Percentiles rank a stretch among this genome's conserved stretches.
These are phyloP conservation scores for Folsomia manolachei DNA, from an alignment of 2,888 invertebrate genomes.

Conservation along the genomic window DNA sequence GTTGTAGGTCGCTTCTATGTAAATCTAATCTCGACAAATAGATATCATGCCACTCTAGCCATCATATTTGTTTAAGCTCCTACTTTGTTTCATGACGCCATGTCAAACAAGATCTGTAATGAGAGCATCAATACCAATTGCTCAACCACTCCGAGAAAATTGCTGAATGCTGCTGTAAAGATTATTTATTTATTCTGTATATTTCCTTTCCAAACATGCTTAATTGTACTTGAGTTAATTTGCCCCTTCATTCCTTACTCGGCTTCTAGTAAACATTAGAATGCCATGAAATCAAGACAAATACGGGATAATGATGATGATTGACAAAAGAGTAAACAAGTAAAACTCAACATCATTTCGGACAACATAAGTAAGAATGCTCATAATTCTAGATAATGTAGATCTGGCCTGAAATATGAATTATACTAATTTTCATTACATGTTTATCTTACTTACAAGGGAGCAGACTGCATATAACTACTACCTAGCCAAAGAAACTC, in stretches of 20 bases:
- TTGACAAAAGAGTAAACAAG: neutral
- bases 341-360: neutral
- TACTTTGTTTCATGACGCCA: too few species aligned
- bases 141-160: neutral
- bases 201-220: too few species aligned
- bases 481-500: neutral
- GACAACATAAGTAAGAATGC: neutral
- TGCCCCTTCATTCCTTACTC: neutral
- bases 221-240: too few species aligned
- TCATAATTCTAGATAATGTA: neutral
- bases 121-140: too few species aligned
- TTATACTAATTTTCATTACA: too few species aligned
- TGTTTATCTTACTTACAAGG: too few species aligned
- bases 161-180: neutral
- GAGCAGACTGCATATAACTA: neutral
- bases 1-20: too few species aligned
- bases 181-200: neutral
- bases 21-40: too few species aligned
- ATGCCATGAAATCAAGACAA: neutral
- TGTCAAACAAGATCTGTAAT: too few species aligned
- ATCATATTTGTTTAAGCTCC: too few species aligned
- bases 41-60: too few species aligned
- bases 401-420: neutral
- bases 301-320: neutral
- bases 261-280: neutral